Evolutionary conservation across 1,140 invertebrate species (phyloP).

Genomic region (Euwallacea fornicatus): DNA sequence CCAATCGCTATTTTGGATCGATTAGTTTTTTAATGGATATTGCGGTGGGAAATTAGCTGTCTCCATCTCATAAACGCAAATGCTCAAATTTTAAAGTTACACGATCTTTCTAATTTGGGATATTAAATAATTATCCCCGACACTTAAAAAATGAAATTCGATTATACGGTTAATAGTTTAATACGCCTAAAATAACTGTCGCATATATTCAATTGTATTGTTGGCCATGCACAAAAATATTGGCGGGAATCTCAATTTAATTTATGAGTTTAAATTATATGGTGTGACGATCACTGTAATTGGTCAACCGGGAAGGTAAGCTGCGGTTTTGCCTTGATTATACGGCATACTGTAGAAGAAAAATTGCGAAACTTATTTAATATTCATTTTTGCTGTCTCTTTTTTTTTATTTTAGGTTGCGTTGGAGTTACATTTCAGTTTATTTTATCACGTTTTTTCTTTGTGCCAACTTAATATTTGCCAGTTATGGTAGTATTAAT

Average conservation of each 20-base stretch:
- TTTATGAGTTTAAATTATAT: slow-evolving; percentile 51
- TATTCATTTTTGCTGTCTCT: slow-evolving; percentile 7
- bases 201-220: slow-evolving; percentile 36
- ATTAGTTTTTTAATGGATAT: slow-evolving; percentile 13
- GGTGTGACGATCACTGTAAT: slow-evolving; percentile 45
- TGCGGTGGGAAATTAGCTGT: slow-evolving; percentile 11
- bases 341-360: slow-evolving; percentile 35
- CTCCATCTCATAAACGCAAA: no score
- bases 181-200: slow-evolving; percentile 18
- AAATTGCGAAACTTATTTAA: slow-evolving; percentile 31
- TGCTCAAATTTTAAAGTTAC: no score
- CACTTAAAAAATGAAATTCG: slow-evolving; percentile 4
- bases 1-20: slow-evolving; percentile 9
- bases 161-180: slow-evolving; percentile 23
- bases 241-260: slow-evolving; percentile 44
- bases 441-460: not conserved
- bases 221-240: slow-evolving; percentile 29
- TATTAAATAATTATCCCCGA: not conserved
- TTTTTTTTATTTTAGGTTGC: no score
- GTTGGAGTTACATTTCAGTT: not conserved
- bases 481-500: not conserved
- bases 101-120: not conserved
- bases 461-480: not conserved
- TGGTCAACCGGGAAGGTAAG: slow-evolving; percentile 43
- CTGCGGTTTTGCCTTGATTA: slow-evolving; percentile 45